phyloP scores from a whole-genome alignment of 2,888 invertebrate species.

The Drosophila neonasuta region DNA sequence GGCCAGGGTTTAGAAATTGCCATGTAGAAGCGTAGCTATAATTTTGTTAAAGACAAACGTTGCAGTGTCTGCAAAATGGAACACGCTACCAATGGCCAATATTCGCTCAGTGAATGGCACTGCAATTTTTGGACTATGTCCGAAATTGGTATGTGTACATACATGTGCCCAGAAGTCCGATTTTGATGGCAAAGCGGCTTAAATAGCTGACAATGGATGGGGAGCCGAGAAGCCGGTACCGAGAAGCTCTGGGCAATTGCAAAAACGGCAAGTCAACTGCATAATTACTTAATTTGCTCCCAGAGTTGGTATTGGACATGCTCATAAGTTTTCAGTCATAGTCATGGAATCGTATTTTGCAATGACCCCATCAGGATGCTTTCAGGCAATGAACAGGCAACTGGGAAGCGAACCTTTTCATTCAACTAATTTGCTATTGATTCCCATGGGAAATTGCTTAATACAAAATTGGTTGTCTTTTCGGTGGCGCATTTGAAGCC shows the following conservation, averaged over 20 bases:
- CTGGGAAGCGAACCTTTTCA: slow-evolving; percentile 39
- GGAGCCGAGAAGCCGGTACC: slow-evolving; percentile 3
- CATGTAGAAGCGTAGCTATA: slow-evolving; percentile 60
- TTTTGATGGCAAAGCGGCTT: slow-evolving; percentile 49
- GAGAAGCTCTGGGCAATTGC: slow-evolving; percentile 36
- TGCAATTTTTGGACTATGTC: slow-evolving; percentile 52
- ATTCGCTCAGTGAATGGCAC: slow-evolving; percentile 51
- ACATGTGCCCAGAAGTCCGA: slow-evolving; percentile 20
- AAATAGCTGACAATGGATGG: slow-evolving; percentile 55
- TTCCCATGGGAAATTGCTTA: slow-evolving; percentile 43
- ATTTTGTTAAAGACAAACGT: slow-evolving; percentile 74
- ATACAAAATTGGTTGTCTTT: slow-evolving; percentile 66
- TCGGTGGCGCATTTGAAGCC: slow-evolving; percentile 64
- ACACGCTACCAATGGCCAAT: slow-evolving; percentile 66
- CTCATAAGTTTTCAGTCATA: slow-evolving; percentile 42
- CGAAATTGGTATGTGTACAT: slow-evolving; percentile 62
- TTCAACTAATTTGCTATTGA: slow-evolving; percentile 49
- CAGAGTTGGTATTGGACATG: slow-evolving; percentile 28
- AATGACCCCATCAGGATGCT: slow-evolving; percentile 13
- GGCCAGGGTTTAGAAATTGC: slow-evolving; percentile 28
- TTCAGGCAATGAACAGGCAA: slow-evolving; percentile 14
- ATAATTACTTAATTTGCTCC: slow-evolving; percentile 73
- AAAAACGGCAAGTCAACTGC: slow-evolving; percentile 71
- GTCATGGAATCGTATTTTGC: slow-evolving; percentile 16
- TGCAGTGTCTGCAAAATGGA: slow-evolving; percentile 68